These are phyloP conservation scores for Athene noctua DNA, from an alignment of 2,113 vertebrate genomes.

Conservation along the genomic window DNA sequence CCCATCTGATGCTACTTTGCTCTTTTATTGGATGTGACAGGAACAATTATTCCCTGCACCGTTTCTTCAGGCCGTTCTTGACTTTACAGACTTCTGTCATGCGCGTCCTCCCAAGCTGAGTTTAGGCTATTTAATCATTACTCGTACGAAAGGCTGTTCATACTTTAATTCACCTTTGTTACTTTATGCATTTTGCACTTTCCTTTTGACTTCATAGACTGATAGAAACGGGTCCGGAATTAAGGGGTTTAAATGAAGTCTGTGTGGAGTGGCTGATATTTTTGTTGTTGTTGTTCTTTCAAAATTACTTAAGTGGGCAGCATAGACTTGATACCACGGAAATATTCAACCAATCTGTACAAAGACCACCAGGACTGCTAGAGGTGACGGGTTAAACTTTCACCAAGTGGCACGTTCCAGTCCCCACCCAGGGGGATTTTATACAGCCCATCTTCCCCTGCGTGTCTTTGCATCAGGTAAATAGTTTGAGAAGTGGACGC, in stretches of 20 bases:
- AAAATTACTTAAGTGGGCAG: background rate
- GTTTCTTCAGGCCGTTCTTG: background rate
- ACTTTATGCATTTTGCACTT: background rate
- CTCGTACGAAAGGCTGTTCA: background rate
- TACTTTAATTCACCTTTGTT: background rate
- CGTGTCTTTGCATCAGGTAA: background rate
- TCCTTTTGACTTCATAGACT: background rate
- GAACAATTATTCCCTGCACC: background rate
- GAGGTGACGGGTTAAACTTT: background rate
- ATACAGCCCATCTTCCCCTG: background rate
- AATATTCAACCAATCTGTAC: background rate
- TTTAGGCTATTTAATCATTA: background rate
- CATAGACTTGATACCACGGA: background rate
- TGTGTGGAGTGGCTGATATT: background rate
- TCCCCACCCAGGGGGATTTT: too few relatives aligned
- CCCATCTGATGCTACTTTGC: background rate
- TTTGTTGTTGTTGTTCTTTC: background rate
- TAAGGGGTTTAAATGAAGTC: background rate
- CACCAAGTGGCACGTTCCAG: fast-evolving
- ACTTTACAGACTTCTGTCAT: background rate
- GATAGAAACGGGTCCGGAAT: background rate
- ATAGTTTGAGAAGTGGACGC: background rate
- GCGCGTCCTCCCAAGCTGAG: background rate
- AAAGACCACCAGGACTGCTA: background rate
- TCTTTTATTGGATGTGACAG: background rate